Evolutionary conservation across 2,888 invertebrate genomes (phyloP).

Genomic region (Lymantria dispar): DNA sequence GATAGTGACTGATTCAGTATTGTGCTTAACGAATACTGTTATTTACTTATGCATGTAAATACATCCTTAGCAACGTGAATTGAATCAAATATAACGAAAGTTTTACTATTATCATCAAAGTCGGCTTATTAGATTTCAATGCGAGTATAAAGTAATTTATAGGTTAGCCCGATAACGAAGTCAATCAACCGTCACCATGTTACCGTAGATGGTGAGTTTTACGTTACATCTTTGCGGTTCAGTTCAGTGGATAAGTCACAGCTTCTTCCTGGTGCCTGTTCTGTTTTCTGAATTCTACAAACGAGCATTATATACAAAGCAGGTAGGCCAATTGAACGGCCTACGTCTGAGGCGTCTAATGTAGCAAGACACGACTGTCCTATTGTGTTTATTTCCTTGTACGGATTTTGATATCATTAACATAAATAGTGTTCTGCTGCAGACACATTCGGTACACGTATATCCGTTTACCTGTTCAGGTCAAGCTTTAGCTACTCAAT

Average conservation of each 20-base stretch:
- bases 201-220: slow-evolving; percentile 52
- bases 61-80: slow-evolving; percentile 23
- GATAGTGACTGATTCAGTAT: slow-evolving; percentile 41
- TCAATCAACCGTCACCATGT: slow-evolving; percentile 60
- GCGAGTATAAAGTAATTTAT: slow-evolving; percentile 43
- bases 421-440: slow-evolving; percentile 69
- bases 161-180: slow-evolving; percentile 58
- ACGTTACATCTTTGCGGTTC: slow-evolving; percentile 60
- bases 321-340: slow-evolving; percentile 70
- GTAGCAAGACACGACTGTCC: slow-evolving; percentile 75
- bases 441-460: slow-evolving; percentile 67
- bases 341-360: slow-evolving; percentile 70
- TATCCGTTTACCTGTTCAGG: slow-evolving; percentile 53
- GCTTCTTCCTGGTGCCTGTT: slow-evolving; percentile 66
- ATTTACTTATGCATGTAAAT: slow-evolving; percentile 32
- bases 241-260: slow-evolving; percentile 66
- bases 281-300: slow-evolving; percentile 71
- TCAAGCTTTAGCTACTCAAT: slow-evolving; percentile 41
- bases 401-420: slow-evolving; percentile 77
- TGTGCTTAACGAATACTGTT: slow-evolving; percentile 40
- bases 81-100: slow-evolving; percentile 23
- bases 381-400: slow-evolving; percentile 79
- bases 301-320: slow-evolving; percentile 78
- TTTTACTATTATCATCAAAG: slow-evolving; percentile 27
- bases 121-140: slow-evolving; percentile 40